Evolutionary conservation across 2,888 invertebrate genomes (phyloP).

Genomic region (Lochmaea crataegi): DNA sequence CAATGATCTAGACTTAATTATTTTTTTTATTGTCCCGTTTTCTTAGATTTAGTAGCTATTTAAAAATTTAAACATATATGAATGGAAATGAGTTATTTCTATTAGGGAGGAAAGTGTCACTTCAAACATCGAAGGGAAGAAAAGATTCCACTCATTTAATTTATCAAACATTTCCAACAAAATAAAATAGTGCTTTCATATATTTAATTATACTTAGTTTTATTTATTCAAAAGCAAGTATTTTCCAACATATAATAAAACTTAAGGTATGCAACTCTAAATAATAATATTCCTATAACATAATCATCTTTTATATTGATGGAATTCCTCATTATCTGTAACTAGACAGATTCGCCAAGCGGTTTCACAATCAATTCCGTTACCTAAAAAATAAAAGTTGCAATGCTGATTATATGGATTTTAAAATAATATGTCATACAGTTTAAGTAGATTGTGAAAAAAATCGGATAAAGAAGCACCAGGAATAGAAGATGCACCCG

Average conservation of each 20-base stretch:
- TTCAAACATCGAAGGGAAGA: too few species aligned
- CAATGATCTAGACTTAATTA: too few species aligned
- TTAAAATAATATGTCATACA: too few species aligned
- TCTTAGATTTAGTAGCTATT: too few species aligned
- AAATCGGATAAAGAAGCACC: neutral
- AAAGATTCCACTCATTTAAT: too few species aligned
- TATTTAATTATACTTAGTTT: neutral
- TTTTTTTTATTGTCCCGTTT: too few species aligned
- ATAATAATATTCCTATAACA: neutral
- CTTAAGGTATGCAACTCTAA: neutral
- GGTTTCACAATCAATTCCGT: slow-evolving; percentile 44
- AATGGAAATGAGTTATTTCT: too few species aligned
- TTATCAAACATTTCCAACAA: too few species aligned
- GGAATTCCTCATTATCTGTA: neutral
- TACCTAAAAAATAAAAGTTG: slow-evolving; percentile 34
- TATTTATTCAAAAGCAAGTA: neutral
- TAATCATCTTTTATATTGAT: neutral
- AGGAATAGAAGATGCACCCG: too few species aligned
- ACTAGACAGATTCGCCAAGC: slow-evolving; percentile 41
- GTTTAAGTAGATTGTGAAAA: neutral
- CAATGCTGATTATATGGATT: neutral
- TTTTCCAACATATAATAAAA: neutral
- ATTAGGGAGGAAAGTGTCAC: too few species aligned
- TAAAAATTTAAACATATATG: too few species aligned
- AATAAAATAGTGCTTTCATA: neutral